phyloP scores from a whole-genome alignment of 64 coral and sea anemone species.

The Pachyseris speciosa region DNA sequence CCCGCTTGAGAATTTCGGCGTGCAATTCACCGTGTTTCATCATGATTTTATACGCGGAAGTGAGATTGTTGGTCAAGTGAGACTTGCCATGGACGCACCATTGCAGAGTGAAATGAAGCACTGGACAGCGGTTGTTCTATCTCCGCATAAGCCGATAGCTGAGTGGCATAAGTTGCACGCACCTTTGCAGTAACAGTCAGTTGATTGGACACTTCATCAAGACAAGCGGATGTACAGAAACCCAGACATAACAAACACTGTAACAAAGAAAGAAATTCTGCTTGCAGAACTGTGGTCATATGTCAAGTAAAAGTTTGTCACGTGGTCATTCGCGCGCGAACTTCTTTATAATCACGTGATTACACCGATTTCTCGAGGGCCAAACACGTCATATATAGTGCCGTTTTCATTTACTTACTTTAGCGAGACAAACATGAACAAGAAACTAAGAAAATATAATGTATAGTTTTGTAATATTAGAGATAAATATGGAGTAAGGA shows the following conservation, averaged over 20 bases:
- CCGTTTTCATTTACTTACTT: too few species aligned
- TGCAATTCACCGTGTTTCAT: constrained; percentile 64
- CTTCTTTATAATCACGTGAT: too few species aligned
- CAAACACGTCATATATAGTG: too few species aligned
- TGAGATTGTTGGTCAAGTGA: constrained; percentile 78
- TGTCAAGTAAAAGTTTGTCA: too few species aligned
- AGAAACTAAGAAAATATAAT: too few species aligned
- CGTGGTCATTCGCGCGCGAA: too few species aligned
- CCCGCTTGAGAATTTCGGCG: constrained; percentile 71
- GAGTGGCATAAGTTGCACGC: constrained; percentile 82
- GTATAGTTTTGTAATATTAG: too few species aligned
- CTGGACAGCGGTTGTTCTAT: constrained; percentile 75
- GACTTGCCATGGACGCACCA: constrained; percentile 59
- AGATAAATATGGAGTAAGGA: too few species aligned
- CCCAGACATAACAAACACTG: not conserved
- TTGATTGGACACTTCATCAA: not conserved
- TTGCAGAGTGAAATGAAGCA: constrained; percentile 72
- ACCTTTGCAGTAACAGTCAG: not conserved
- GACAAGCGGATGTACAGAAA: not conserved
- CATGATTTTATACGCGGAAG: constrained; percentile 74
- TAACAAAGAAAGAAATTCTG: too few species aligned
- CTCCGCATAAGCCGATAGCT: constrained; percentile 66
- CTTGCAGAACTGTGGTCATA: too few species aligned
- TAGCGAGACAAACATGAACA: too few species aligned
- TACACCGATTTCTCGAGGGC: too few species aligned